Evolutionary conservation across 2,113 vertebrate species (phyloP).

Genomic region (Todiramphus saurophagus): DNA sequence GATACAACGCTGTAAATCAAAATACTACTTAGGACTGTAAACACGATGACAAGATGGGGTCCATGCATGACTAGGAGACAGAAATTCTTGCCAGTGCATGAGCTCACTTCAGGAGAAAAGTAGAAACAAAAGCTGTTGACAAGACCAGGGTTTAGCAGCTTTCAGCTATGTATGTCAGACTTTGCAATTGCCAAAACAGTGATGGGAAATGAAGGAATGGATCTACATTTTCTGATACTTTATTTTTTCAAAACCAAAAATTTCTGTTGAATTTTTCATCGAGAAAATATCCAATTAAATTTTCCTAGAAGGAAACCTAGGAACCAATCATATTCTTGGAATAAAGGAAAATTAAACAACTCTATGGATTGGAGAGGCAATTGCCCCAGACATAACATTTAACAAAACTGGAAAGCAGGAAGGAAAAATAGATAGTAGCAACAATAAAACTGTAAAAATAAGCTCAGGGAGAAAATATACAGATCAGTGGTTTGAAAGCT

Average conservation of each 20-base stretch:
- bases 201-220: not conserved
- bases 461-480: not conserved
- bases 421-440: not conserved
- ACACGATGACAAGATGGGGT: fast-evolving
- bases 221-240: not conserved
- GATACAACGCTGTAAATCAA: fast-evolving
- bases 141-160: not conserved
- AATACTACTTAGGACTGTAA: not conserved
- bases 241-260: not conserved
- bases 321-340: not conserved
- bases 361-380: not conserved
- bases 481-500: not conserved
- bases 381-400: not conserved
- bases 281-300: not conserved
- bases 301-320: not conserved
- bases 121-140: not conserved
- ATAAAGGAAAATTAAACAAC: not conserved
- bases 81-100: not conserved
- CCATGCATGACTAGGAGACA: not conserved
- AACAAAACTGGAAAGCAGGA: not conserved
- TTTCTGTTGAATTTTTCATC: not conserved
- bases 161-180: not conserved
- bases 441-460: not conserved
- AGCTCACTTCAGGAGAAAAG: not conserved
- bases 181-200: not conserved